Conservation (phyloP, 2,888 invertebrate species). For the Rotaria sp. region DNA sequence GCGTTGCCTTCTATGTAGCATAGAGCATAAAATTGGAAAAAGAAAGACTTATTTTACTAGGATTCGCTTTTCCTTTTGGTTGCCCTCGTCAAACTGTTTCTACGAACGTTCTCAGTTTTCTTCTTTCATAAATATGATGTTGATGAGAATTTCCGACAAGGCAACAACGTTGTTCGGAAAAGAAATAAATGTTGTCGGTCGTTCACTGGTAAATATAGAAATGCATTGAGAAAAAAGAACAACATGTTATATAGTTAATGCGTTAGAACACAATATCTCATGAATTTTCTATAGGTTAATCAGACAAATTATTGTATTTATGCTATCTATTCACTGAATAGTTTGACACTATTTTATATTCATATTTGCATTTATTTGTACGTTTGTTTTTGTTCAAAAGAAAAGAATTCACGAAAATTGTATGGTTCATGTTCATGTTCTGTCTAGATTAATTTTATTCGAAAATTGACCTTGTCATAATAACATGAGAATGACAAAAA, state of each 20-base stretch:
- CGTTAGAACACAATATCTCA: background rate
- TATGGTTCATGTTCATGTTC: background rate
- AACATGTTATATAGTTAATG: background rate
- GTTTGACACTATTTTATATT: too few species aligned
- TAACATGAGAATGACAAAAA: background rate
- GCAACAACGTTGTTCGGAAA: background rate
- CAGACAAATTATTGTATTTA: background rate
- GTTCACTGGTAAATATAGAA: background rate
- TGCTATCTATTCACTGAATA: too few species aligned
- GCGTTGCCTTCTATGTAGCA: background rate
- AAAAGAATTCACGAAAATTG: background rate
- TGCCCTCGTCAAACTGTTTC: background rate
- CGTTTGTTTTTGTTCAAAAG: too few species aligned
- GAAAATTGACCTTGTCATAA: background rate
- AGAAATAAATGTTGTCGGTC: background rate
- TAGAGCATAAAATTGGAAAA: background rate
- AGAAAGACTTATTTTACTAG: background rate
- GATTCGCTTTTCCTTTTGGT: background rate
- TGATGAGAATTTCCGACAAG: background rate
- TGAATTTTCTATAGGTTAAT: background rate
- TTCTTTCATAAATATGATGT: background rate
- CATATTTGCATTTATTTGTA: too few species aligned
- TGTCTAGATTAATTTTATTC: background rate
- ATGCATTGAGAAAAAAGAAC: background rate
- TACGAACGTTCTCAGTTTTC: background rate